Evolutionary conservation across 1,140 invertebrate genomes (phyloP).

Genomic region (Drosophila pseudoananassae): DNA sequence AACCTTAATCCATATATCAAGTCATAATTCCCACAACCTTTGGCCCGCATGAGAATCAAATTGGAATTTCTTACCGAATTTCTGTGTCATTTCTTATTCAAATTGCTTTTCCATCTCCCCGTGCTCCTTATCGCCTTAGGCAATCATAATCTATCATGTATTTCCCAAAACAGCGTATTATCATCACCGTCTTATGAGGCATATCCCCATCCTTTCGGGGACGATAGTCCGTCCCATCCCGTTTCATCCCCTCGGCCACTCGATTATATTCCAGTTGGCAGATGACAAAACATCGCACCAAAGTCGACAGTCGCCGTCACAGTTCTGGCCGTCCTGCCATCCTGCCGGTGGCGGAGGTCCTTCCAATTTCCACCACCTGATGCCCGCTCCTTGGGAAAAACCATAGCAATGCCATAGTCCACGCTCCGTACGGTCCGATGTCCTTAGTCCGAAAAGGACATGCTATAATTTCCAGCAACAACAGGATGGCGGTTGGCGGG

Average conservation of each 20-base stretch:
- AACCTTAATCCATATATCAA: background rate
- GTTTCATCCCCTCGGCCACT: slow-evolving; percentile 35
- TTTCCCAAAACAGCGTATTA: slow-evolving; percentile 47
- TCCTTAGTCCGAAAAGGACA: slow-evolving; percentile 73
- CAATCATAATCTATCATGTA: slow-evolving; percentile 53
- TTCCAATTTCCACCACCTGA: slow-evolving; percentile 50
- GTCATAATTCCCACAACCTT: background rate
- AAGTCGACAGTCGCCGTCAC: slow-evolving; percentile 45
- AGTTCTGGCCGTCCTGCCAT: slow-evolving; percentile 26
- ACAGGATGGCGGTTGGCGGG: slow-evolving; percentile 29
- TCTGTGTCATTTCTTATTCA: slow-evolving; percentile 22
- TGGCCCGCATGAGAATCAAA: background rate
- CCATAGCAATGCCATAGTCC: slow-evolving; percentile 74
- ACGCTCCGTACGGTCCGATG: slow-evolving; percentile 51
- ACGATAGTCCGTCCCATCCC: slow-evolving; percentile 2
- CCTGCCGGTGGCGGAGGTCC: background rate
- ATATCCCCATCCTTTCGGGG: slow-evolving; percentile 19
- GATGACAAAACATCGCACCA: slow-evolving; percentile 73
- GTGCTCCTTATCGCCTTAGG: slow-evolving; percentile 5
- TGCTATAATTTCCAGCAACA: slow-evolving; percentile 79
- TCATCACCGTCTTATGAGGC: slow-evolving; percentile 58
- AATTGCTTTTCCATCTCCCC: slow-evolving; percentile 27
- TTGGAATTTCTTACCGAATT: background rate
- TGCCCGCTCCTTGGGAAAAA: slow-evolving; percentile 50
- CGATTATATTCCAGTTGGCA: slow-evolving; percentile 77